Conservation (phyloP, 2,797 vertebrate genomes). For the Enteromius paludinosus region DNA sequence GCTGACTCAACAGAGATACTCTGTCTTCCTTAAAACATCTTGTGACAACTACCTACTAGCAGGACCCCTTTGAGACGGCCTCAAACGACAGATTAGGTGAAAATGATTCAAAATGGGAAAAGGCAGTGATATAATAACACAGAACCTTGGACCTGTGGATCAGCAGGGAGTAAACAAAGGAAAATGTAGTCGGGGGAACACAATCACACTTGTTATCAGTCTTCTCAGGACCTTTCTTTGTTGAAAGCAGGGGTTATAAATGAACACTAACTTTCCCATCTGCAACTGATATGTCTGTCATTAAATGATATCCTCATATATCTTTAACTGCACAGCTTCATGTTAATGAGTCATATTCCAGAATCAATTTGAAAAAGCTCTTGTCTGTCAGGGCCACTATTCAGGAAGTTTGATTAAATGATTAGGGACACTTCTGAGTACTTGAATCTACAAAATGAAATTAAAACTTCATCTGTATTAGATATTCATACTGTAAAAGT, state of each 20-base stretch:
- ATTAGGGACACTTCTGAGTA: neutral
- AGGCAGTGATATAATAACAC: constrained; percentile 40
- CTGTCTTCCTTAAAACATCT: constrained; percentile 55
- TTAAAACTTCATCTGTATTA: neutral
- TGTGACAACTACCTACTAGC: constrained; percentile 55
- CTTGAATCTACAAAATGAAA: neutral
- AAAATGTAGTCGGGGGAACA: constrained; percentile 20
- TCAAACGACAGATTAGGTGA: constrained; percentile 50
- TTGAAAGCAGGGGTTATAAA: constrained; percentile 49
- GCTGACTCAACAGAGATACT: constrained; percentile 52
- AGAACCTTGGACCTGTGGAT: neutral
- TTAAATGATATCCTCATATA: constrained; percentile 56
- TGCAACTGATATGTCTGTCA: constrained; percentile 51
- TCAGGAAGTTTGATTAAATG: constrained; percentile 52
- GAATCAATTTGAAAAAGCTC: constrained; percentile 54
- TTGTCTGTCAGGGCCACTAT: constrained; percentile 50
- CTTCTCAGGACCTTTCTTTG: constrained; percentile 21
- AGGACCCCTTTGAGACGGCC: constrained; percentile 38
- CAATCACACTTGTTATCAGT: constrained; percentile 48
- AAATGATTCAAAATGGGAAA: constrained; percentile 53
- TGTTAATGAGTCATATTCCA: constrained; percentile 57
- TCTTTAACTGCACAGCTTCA: constrained; percentile 49
- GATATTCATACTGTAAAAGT: neutral
- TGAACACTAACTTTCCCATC: constrained; percentile 50
- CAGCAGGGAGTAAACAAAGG: constrained; percentile 48